Percentiles rank a stretch among this genome's conserved stretches.
Evolutionary conservation across 2,888 invertebrate species (phyloP).

Genomic region (Argynnis bischoffii): DNA sequence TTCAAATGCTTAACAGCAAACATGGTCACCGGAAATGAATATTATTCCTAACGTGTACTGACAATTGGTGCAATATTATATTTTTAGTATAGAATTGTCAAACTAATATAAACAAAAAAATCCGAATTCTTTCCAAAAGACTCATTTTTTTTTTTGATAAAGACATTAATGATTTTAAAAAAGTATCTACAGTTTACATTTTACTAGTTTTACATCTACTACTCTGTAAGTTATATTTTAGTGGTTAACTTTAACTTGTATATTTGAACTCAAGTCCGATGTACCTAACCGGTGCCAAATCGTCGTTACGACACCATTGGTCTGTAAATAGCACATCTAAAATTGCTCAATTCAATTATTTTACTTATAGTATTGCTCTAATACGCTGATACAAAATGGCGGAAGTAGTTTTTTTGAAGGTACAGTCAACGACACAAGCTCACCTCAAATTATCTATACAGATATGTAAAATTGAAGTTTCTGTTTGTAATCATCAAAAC

Average conservation of each 20-base stretch:
- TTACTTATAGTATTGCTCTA: slow-evolving; percentile 15
- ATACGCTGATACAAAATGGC: neutral
- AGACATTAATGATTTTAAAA: too few relatives aligned
- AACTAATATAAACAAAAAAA: neutral
- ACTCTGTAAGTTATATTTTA: slow-evolving; percentile 6
- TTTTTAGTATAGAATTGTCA: too few relatives aligned
- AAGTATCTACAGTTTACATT: too few relatives aligned
- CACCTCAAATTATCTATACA: too few relatives aligned
- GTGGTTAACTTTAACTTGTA: slow-evolving; percentile 44
- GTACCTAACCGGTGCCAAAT: slow-evolving; percentile 78
- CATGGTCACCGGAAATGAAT: too few relatives aligned
- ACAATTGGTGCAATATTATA: too few relatives aligned
- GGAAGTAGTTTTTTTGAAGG: neutral
- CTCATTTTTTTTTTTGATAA: too few relatives aligned
- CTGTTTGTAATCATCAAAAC: too few relatives aligned
- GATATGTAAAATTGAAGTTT: too few relatives aligned
- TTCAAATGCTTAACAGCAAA: too few relatives aligned
- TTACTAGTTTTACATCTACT: neutral
- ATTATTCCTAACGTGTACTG: too few relatives aligned
- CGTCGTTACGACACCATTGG: slow-evolving; percentile 48
- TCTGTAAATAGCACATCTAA: slow-evolving; percentile 52
- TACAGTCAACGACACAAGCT: neutral
- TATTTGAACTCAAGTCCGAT: slow-evolving; percentile 60
- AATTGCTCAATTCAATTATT: slow-evolving; percentile 62
- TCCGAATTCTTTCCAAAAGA: neutral